Percentiles rank a stretch among this genome's conserved stretches.
phyloP scores from a whole-genome alignment of 2,888 invertebrate genomes.

The Pheosia tremula region DNA sequence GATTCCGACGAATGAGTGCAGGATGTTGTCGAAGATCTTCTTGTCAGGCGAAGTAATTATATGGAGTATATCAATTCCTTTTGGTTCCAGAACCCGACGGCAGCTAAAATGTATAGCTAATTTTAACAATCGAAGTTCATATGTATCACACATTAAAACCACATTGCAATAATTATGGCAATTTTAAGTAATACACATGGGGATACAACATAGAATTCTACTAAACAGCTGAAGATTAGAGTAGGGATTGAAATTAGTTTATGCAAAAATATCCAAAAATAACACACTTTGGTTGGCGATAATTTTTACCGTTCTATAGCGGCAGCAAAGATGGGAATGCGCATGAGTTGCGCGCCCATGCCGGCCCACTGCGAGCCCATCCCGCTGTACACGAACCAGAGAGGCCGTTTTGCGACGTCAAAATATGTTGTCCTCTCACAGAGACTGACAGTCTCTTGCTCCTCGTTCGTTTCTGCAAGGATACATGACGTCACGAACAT shows the following conservation, averaged over 20 bases:
- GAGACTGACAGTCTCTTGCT: slow-evolving; percentile 52
- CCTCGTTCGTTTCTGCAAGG: slow-evolving; percentile 47
- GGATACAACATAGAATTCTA: no score
- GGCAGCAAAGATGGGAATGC: slow-evolving; percentile 84
- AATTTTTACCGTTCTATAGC: slow-evolving; percentile 72
- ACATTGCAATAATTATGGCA: no score
- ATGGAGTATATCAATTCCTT: slow-evolving; percentile 87
- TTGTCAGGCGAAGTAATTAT: slow-evolving; percentile 87
- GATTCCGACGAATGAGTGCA: slow-evolving; percentile 90
- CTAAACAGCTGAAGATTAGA: no score
- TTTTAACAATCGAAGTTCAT: no score
- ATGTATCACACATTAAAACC: no score
- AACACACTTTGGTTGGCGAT: background rate
- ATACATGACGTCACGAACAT: background rate
- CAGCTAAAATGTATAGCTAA: slow-evolving; percentile 74
- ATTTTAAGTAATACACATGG: no score
- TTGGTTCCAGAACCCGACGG: slow-evolving; percentile 82
- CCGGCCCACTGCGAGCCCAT: slow-evolving; percentile 90
- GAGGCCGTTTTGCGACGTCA: slow-evolving; percentile 68
- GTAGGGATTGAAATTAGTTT: no score
- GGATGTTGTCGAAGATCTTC: slow-evolving; percentile 81
- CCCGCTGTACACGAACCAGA: slow-evolving; percentile 90
- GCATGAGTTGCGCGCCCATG: slow-evolving; percentile 87
- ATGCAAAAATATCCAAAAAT: no score
- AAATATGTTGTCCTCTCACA: slow-evolving; percentile 52